Conservation (phyloP, 2,888 invertebrate species). For the Callosobruchus maculatus region DNA sequence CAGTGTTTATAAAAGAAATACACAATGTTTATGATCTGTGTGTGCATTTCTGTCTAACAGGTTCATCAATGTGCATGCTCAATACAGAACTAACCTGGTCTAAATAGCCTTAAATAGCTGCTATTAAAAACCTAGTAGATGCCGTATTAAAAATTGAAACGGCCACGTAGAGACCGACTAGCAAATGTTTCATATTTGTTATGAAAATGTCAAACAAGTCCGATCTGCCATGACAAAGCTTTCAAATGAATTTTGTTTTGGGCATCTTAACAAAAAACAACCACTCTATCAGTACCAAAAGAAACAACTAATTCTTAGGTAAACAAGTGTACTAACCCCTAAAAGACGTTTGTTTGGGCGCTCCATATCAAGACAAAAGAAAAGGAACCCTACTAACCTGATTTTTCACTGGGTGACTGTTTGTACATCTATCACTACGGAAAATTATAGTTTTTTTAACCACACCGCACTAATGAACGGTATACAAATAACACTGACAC, state of each 20-base stretch:
- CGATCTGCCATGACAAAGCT: neutral
- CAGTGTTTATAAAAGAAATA: too few relatives aligned
- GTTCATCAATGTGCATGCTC: neutral
- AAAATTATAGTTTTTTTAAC: neutral
- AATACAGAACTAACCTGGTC: neutral
- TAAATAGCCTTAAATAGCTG: neutral
- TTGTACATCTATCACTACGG: neutral
- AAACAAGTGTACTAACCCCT: neutral
- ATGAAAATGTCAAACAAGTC: conserved; percentile 10
- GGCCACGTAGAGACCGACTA: neutral
- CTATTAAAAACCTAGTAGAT: neutral
- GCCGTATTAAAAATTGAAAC: neutral
- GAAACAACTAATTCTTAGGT: neutral
- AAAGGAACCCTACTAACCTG: conserved; percentile 21
- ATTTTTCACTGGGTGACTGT: conserved; percentile 13
- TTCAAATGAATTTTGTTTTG: too few relatives aligned
- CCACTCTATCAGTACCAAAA: neutral
- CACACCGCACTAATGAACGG: conserved; percentile 3
- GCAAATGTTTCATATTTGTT: conserved; percentile 3
- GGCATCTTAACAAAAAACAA: too few relatives aligned
- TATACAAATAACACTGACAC: conserved; percentile 23
- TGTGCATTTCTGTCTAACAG: too few relatives aligned
- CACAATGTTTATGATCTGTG: too few relatives aligned
- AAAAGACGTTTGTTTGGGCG: neutral
- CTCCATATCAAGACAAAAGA: conserved; percentile 8